phyloP scores from a whole-genome alignment of 2,888 invertebrate species.

The Aleiodes leptofemur region DNA sequence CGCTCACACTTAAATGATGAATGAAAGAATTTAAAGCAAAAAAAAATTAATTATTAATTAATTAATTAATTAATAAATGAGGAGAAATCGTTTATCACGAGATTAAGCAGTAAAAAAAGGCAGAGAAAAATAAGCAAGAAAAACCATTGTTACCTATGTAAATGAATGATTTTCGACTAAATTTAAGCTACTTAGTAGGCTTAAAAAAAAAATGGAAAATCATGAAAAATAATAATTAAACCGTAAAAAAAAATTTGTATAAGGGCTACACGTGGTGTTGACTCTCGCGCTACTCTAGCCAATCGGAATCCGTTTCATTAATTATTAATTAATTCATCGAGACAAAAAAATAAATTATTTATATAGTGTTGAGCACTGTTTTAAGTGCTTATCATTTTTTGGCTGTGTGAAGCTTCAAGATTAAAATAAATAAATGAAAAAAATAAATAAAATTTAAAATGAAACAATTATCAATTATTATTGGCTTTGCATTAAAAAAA shows the following conservation, averaged over 20 bases:
- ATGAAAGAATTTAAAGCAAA: constrained; percentile 43
- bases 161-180: constrained; percentile 58
- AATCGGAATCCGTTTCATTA: constrained; percentile 67
- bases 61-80: constrained; percentile 55
- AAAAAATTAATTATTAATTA: constrained; percentile 45
- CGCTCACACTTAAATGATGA: constrained; percentile 55
- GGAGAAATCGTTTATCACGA: constrained; percentile 62
- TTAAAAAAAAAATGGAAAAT: constrained; percentile 52
- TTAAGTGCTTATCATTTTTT: constrained; percentile 81
- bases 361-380: constrained; percentile 81
- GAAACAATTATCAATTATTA: constrained; percentile 60
- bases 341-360: constrained; percentile 76
- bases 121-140: not conserved
- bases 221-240: constrained; percentile 44
- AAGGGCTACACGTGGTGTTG: constrained; percentile 58
- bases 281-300: constrained; percentile 65
- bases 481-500: constrained; percentile 57
- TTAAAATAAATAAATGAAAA: constrained; percentile 62
- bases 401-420: constrained; percentile 81
- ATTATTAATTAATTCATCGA: constrained; percentile 63
- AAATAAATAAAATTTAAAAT: constrained; percentile 52
- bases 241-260: constrained; percentile 54
- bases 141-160: constrained; percentile 57
- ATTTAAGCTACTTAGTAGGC: constrained; percentile 60
- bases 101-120: constrained; percentile 49